Percentiles rank a stretch among this genome's conserved stretches.
phyloP scores from a whole-genome alignment of 2,113 vertebrate species.

The Archilochus colubris region DNA sequence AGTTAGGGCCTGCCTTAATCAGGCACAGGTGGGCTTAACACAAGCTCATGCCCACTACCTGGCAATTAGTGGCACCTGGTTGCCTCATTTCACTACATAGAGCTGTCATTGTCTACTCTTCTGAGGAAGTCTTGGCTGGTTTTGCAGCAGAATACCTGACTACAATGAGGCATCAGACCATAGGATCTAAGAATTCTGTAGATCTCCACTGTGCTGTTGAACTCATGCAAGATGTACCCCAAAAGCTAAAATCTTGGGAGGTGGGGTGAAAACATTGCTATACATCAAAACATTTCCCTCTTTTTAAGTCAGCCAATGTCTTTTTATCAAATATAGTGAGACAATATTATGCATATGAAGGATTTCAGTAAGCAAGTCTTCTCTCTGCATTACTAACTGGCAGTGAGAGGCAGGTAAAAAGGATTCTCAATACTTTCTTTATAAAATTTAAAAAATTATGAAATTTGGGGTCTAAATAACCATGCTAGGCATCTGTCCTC shows the following conservation, averaged over 20 bases:
- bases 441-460: accelerated
- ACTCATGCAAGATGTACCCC: neutral
- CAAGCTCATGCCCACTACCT: too few relatives aligned
- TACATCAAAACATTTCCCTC: accelerated
- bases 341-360: accelerated
- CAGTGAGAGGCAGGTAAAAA: neutral
- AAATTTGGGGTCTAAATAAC: neutral
- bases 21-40: too few relatives aligned
- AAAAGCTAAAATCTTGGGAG: neutral
- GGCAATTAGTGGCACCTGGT: too few relatives aligned
- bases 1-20: too few relatives aligned
- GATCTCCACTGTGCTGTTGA: neutral
- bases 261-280: neutral
- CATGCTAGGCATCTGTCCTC: neutral
- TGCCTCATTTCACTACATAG: neutral
- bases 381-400: neutral
- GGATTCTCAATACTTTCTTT: neutral
- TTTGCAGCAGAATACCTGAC: neutral
- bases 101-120: too few relatives aligned
- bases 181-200: neutral
- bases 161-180: neutral
- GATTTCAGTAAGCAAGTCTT: neutral
- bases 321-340: neutral
- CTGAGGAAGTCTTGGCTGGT: neutral
- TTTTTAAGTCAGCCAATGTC: neutral